Conservation (phyloP, 2,113 vertebrate species). For the Bambusicola thoracicus region DNA sequence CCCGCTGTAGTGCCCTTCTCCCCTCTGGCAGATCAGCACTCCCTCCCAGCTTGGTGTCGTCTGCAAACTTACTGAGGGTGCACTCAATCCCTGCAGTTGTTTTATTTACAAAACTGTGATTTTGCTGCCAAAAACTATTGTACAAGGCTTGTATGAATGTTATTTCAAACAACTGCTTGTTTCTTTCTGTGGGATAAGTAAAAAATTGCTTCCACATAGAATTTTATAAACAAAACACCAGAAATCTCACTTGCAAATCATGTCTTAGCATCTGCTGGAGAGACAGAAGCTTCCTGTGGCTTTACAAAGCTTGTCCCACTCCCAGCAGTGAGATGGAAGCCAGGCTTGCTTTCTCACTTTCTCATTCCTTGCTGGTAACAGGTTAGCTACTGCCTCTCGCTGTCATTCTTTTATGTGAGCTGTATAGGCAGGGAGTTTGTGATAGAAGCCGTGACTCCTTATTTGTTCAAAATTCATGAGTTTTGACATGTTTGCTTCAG, state of each 20-base stretch:
- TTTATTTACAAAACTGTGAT: neutral
- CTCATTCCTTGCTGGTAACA: neutral
- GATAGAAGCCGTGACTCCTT: neutral
- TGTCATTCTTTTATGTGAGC: neutral
- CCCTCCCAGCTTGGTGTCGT: too few relatives aligned
- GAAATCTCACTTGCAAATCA: neutral
- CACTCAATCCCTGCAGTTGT: too few relatives aligned
- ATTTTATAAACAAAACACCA: neutral
- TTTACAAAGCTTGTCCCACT: neutral
- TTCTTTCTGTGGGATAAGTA: neutral
- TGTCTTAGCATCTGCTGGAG: fast-evolving
- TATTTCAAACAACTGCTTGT: neutral
- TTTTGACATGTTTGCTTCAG: conserved; percentile 18
- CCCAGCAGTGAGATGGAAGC: neutral
- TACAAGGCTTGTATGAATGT: neutral
- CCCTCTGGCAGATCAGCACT: too few relatives aligned
- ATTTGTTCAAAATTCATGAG: neutral
- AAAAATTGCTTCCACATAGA: neutral
- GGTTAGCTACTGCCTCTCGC: neutral
- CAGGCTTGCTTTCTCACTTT: neutral
- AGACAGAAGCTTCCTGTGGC: neutral
- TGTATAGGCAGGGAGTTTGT: neutral
- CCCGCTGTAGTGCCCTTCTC: too few relatives aligned
- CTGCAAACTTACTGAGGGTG: too few relatives aligned
- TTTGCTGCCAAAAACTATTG: neutral